Base-by-base conservation (phyloP, 2,113 vertebrate genomes). In the Rhineura floridana region DNA sequence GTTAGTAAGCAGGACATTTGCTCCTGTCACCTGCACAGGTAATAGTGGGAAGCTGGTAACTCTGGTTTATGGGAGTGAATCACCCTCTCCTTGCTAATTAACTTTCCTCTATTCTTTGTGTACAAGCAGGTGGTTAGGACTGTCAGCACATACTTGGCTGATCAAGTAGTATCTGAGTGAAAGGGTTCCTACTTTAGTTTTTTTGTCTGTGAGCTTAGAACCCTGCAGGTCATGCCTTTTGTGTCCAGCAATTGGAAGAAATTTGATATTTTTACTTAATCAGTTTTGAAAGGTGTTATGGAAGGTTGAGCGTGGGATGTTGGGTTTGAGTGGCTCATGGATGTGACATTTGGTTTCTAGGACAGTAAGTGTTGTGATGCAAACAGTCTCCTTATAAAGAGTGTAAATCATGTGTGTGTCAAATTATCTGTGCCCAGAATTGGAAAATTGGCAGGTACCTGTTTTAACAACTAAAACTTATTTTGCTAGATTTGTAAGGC, bases 1-100 rank as follows among this genome's bases (percentile, higher is more conserved):
- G 59, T 94, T 94, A 91, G 89, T 91, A 88, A 94, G 91, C 89
- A 94, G 80, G 85, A 83, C 69, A 50, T 88, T 93, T 90, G 86
- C 93, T 90, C 92, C 88, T 91, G 83, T 62, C 0, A 0, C 23
- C 78, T 93, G 91, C 90, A 55, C 85, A 84, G 79, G 10, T 39
- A 0, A 0, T 81, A 39, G 3, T 93, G 92, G 88, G 93, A 92
- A 95, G 87, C 84, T 90, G 93, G 94, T 92, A 94, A 77, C 0
- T 65, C 91, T 0, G 7, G 23, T 90, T 85, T 0, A 48, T 91
- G 92, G 89, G 86, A 91, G 91, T 93, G 90, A 85, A n/a, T 85
- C 78, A 52, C 67, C 87, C 87, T 28, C 91, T 93, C 93, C 94
- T 94, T 92, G 85, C 63, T 93, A 6, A 93, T 86, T 82, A 90